Evolutionary conservation across 2,888 invertebrate genomes (phyloP), one percentile per base, ranked within the genome.

Genomic region (Morpho deidamia): DNA sequence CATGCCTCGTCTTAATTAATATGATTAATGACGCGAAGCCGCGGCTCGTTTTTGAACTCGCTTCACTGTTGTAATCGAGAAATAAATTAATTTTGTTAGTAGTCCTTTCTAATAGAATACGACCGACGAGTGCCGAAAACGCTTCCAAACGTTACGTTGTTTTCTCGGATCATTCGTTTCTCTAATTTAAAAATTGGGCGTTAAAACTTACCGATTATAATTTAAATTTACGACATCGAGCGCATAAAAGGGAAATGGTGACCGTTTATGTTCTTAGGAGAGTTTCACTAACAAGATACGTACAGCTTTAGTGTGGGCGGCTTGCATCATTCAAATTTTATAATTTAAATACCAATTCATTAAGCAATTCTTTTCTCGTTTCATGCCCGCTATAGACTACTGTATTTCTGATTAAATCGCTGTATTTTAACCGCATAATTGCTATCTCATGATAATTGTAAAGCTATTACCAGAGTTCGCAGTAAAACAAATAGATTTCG

Each of bases 31-130:
- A 81, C 70, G 69, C 74, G 67, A 67, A 67, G 72, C 71, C 64
- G 81, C 86, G 88, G 86, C 78, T 61, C 74, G 74, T 79, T 83
- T 83, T 84, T 83, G 83, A 86, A 83, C 82, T 81, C 74, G 69
- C 68, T 71, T 83, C 78, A 81, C 80, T 80, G 78, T 79, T 83
- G 81, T 84, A 87, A 88, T 88, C 84, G 83, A 82, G 83, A 82
- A 84, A 88, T 85, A 87, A 86, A 88, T 89, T 88, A 86, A 88
- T 85, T 86, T 81, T 83, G 86, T 88, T 85, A 83, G 80, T 80
- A 79, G 81, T 82, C 80, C 76, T 82, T 79, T 78, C 78, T 87
- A 85, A 84, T 86, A 84, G 85, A 87, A 85, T 81, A 79, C 71
- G 70, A 70, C 60, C 67, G 64, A 65, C 63, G 56, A 70, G 69